Evolutionary conservation across 2,113 vertebrate genomes (phyloP).

Genomic region (Formicarius rufipectus): DNA sequence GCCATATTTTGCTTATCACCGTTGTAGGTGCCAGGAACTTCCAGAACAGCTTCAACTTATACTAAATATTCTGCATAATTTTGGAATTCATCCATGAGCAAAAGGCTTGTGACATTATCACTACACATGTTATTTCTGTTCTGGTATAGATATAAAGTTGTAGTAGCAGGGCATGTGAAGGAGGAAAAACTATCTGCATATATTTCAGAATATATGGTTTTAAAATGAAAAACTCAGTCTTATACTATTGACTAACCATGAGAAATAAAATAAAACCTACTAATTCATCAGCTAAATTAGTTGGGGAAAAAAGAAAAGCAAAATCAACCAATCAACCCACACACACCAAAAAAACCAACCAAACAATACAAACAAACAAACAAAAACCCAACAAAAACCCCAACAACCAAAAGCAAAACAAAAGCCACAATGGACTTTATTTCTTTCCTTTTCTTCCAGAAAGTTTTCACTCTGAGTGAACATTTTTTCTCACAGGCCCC

Average conservation of each 20-base stretch:
- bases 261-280: background rate
- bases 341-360: background rate
- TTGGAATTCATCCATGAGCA: constrained; percentile 26
- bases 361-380: background rate
- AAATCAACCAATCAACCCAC: too few relatives aligned
- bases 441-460: background rate
- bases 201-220: background rate
- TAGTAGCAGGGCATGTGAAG: background rate
- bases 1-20: constrained; percentile 35
- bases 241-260: background rate
- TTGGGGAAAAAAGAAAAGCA: background rate
- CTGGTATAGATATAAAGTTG: background rate
- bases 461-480: background rate
- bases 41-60: constrained; percentile 23
- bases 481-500: background rate
- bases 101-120: constrained; percentile 20
- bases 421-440: background rate
- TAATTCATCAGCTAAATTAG: background rate
- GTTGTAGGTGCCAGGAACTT: constrained; percentile 13
- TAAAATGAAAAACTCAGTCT: background rate
- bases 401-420: background rate
- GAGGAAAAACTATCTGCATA: background rate
- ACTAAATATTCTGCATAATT: constrained; percentile 24
- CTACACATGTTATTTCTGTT: background rate
- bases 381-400: background rate